Conservation (phyloP, 2,888 invertebrate species). For the Teleogryllus oceanicus region DNA sequence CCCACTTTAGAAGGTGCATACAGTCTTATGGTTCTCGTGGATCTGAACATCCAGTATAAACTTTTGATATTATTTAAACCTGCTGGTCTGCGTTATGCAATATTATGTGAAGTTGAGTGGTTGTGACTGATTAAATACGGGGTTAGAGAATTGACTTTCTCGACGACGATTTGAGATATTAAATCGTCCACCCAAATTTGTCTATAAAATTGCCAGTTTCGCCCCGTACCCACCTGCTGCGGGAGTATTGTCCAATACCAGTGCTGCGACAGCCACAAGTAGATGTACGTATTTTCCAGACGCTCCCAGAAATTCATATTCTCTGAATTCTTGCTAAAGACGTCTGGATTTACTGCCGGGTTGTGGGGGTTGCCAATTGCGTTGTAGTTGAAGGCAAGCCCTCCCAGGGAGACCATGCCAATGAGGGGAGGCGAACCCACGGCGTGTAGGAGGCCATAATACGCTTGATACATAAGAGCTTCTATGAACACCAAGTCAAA, state of each 20-base stretch:
- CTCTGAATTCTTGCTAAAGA: slow-evolving; percentile 40
- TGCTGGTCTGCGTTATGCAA: no score
- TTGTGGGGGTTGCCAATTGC: slow-evolving; percentile 43
- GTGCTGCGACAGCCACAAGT: background rate
- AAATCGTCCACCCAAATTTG: no score
- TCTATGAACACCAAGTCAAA: slow-evolving; percentile 59
- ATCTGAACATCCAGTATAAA: no score
- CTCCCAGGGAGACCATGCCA: slow-evolving; percentile 44
- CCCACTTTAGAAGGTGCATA: no score
- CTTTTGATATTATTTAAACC: no score
- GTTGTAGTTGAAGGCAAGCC: slow-evolving; percentile 41
- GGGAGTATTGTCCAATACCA: background rate
- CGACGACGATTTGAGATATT: no score
- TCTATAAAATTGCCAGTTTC: no score
- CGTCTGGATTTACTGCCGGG: slow-evolving; percentile 45
- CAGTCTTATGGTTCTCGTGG: no score
- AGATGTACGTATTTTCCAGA: slow-evolving; percentile 32
- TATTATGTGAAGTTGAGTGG: no score
- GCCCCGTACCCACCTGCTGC: background rate
- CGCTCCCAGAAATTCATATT: slow-evolving; percentile 42
- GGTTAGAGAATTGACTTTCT: no score
- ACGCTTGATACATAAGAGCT: slow-evolving; percentile 44
- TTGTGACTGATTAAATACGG: no score
- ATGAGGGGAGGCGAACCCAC: slow-evolving; percentile 52
- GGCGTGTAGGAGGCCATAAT: slow-evolving; percentile 25